Evolutionary conservation across 2,113 vertebrate genomes (phyloP).

Genomic region (Laticauda colubrina): DNA sequence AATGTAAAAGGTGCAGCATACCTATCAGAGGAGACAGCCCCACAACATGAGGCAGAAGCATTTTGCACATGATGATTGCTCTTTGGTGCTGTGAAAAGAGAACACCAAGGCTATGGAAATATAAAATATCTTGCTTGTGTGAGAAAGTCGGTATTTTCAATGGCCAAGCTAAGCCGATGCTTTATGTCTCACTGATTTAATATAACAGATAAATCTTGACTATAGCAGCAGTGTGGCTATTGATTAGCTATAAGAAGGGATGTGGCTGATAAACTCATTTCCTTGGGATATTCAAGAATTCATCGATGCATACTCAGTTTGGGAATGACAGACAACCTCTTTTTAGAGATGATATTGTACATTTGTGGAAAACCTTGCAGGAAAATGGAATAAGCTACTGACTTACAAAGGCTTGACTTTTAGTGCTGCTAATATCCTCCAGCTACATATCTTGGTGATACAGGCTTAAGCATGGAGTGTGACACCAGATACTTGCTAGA

Average conservation of each 20-base stretch:
- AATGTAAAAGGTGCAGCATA: background rate
- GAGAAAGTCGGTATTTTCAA: background rate
- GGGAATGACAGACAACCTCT: background rate
- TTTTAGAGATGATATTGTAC: background rate
- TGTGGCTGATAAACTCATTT: background rate
- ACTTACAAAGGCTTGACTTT: slow-evolving; percentile 9
- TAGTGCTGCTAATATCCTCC: slow-evolving; percentile 32
- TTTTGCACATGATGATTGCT: background rate
- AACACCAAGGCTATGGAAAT: background rate
- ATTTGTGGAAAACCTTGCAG: slow-evolving; percentile 5
- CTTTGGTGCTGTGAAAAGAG: background rate
- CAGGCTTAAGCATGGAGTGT: slow-evolving; percentile 24
- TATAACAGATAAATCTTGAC: background rate
- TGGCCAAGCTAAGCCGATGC: background rate
- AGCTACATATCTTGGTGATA: slow-evolving; percentile 24
- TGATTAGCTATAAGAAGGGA: background rate
- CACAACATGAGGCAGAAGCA: background rate
- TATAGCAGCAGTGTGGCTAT: background rate
- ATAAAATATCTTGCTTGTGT: background rate
- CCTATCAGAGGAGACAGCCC: background rate
- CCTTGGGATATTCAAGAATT: background rate
- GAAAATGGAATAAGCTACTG: background rate
- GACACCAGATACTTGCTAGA: slow-evolving; percentile 54
- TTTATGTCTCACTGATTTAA: background rate
- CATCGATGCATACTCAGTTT: background rate